A percentile compares a stretch with the other conserved stretches of the same genome.
Conservation (phyloP, 2,113 vertebrate genomes). For the Dasypus novemcinctus region DNA sequence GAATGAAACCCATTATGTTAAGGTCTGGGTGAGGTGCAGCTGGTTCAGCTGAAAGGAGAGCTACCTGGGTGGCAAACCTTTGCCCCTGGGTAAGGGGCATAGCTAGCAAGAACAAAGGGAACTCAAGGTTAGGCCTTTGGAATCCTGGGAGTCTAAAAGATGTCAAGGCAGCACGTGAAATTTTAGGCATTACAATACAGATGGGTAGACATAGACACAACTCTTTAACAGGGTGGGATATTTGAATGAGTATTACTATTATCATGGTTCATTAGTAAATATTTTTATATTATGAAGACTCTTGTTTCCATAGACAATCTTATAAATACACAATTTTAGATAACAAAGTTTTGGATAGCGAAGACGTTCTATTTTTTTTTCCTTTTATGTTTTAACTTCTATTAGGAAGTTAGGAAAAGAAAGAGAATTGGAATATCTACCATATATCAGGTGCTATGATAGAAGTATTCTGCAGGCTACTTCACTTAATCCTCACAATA, state of each 20-base stretch:
- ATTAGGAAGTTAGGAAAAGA: neutral
- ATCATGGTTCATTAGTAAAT: neutral
- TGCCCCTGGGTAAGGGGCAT: too few relatives aligned
- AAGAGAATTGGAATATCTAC: neutral
- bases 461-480: constrained; percentile 4
- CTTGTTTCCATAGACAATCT: neutral
- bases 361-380: neutral
- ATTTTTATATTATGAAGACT: constrained; percentile 36
- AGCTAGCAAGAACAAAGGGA: too few relatives aligned
- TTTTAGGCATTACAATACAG: too few relatives aligned
- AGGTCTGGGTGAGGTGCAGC: too few relatives aligned
- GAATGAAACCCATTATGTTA: too few relatives aligned
- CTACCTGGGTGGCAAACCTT: too few relatives aligned
- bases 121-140: too few relatives aligned
- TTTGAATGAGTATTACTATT: neutral
- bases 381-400: neutral
- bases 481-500: neutral
- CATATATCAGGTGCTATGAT: neutral
- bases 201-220: neutral
- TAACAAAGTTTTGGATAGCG: constrained; percentile 27
- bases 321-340: neutral
- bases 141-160: too few relatives aligned
- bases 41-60: too few relatives aligned
- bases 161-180: too few relatives aligned
- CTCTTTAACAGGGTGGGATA: neutral